These are phyloP conservation scores for Montipora cactus DNA, from an alignment of 64 coral and sea anemone genomes.

Conservation along the genomic window DNA sequence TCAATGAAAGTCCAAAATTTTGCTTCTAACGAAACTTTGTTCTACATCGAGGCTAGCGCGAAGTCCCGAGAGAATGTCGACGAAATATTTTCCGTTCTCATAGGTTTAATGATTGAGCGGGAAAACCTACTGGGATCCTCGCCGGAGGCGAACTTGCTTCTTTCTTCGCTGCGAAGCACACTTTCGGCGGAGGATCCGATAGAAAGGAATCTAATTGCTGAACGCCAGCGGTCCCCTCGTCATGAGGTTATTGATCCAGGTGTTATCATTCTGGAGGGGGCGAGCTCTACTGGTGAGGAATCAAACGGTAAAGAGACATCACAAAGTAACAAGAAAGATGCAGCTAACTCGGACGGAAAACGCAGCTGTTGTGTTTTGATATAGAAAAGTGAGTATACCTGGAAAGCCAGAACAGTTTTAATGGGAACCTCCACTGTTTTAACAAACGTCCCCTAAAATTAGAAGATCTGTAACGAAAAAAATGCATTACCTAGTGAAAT, in stretches of 20 bases:
- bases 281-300: neutral
- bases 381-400: neutral
- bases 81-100: conserved; percentile 76
- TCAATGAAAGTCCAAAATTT: conserved; percentile 20
- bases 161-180: neutral
- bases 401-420: too few species aligned
- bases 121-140: neutral
- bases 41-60: conserved; percentile 84
- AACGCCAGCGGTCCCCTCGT: neutral
- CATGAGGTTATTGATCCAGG: neutral
- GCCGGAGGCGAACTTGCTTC: neutral
- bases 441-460: too few species aligned
- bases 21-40: conserved; percentile 37
- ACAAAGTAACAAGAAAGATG: neutral
- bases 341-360: neutral
- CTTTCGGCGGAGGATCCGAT: neutral
- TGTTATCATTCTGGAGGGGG: neutral
- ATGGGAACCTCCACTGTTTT: too few species aligned
- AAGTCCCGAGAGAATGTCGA: conserved; percentile 76
- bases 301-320: too few species aligned
- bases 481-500: too few species aligned
- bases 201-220: conserved; percentile 19
- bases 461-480: too few species aligned
- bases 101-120: conserved; percentile 68
- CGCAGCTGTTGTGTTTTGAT: neutral